Conservation (phyloP, 2,113 vertebrate genomes). For the Nestor notabilis region DNA sequence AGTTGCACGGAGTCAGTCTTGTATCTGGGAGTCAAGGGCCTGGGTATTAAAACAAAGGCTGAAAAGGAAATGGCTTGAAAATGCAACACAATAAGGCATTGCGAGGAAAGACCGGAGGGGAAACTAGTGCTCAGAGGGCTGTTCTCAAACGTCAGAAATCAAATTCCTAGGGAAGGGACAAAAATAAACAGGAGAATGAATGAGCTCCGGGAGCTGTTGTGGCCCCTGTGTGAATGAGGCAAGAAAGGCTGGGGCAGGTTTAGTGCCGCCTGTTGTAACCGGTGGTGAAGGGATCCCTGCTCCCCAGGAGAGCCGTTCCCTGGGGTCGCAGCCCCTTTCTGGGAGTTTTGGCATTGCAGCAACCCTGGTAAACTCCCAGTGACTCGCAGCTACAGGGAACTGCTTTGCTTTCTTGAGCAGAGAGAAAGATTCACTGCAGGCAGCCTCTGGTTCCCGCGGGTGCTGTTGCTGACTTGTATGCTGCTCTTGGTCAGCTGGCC, state of each 20-base stretch:
- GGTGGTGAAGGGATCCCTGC: fast-evolving
- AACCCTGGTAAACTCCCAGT: not conserved
- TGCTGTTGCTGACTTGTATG: fast-evolving
- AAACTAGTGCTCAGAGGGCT: not conserved
- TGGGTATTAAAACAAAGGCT: constrained; percentile 6
- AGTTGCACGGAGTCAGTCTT: not conserved
- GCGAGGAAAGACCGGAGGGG: not conserved
- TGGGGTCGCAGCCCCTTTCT: not conserved
- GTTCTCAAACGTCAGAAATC: not conserved
- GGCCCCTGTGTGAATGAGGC: fast-evolving
- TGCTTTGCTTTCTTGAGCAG: not conserved
- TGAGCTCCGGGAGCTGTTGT: fast-evolving
- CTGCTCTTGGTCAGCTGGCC: fast-evolving
- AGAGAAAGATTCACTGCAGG: not conserved
- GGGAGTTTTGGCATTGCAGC: not conserved
- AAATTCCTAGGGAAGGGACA: not conserved
- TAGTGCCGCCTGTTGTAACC: not conserved
- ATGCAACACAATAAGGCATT: not conserved
- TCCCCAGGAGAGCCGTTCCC: not conserved
- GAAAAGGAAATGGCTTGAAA: constrained; percentile 25
- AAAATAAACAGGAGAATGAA: not conserved
- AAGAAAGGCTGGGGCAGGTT: not conserved
- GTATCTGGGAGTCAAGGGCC: not conserved
- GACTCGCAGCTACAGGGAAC: not conserved
- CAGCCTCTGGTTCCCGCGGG: fast-evolving